Base-by-base conservation (phyloP, 2,797 vertebrate genomes). In the Saguinus oedipus region DNA sequence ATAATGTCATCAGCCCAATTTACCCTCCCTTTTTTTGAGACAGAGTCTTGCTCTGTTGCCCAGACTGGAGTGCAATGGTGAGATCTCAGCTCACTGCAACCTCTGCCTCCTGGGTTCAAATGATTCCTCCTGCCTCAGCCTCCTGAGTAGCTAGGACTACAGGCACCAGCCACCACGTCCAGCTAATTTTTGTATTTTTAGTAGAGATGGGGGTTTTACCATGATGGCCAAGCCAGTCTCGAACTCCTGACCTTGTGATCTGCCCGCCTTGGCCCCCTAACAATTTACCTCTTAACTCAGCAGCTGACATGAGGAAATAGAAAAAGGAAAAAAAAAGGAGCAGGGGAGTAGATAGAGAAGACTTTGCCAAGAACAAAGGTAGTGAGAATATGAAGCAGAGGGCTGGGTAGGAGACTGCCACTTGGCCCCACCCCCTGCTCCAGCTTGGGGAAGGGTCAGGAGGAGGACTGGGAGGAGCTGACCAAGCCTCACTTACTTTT, bases 401-500 rank as follows among this genome's bases (percentile, higher is more conserved):
- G 72, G 72, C 48, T 61, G 15, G 33, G n/a, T 50, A 82, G 75
- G 46, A 89, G 57, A 57, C 24, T 74, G 64, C 36, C n/a, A 82
- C 27, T 46, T 79, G 75, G 39, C 9, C 17, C 81, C 68, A 53
- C 14, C n/a, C 61, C 11, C 33, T 72, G 19, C 87, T 92, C 53
- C 42, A 94, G 75, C 46, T 33, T 50, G 24, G 59, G 36, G 30
- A 83, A 55, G 46, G 36, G 44, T 75, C 5, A 27, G 50, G 42
- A 80, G 33, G 15, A 55, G 50, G 24, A 76, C 42, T 15, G 81
- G 13, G 11, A 26, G 61, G 17, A 70, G 42, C 17, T 83, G 76
- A 82, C 55, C 27, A 26, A 68, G 79, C 53, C 46, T 88, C 46
- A 97, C 97, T 98, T 98, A 97, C 97, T 96, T 97, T 97, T 97